These are phyloP conservation scores for Plusia festucae DNA, from an alignment of 2,888 invertebrate species.

Conservation along the genomic window DNA sequence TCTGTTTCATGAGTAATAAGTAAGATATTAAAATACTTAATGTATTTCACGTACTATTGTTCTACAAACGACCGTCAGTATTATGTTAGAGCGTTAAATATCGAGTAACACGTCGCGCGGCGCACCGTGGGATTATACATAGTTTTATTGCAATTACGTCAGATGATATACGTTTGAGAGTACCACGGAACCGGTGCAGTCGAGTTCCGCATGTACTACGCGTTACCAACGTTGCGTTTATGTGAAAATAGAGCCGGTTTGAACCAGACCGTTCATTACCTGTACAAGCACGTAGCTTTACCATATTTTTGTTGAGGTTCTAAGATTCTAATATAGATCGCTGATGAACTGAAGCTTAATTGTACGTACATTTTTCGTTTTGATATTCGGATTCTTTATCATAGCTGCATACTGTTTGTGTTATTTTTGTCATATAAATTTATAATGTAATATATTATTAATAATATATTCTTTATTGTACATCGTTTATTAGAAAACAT, in stretches of 20 bases:
- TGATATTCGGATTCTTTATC: neutral
- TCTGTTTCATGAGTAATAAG: conserved; percentile 49
- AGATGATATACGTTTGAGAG: conserved; percentile 60
- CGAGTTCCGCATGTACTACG: conserved; percentile 68
- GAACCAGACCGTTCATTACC: conserved; percentile 47
- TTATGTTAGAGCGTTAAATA: conserved; percentile 31
- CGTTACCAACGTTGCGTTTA: conserved; percentile 63
- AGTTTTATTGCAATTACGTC: conserved; percentile 57
- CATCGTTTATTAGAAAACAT: too few relatives aligned
- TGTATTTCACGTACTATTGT: conserved; percentile 47
- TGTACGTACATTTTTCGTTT: neutral
- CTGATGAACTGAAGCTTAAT: neutral
- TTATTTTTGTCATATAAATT: conserved; percentile 4
- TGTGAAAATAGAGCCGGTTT: conserved; percentile 67
- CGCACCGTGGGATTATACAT: conserved; percentile 44
- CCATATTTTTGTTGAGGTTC: conserved; percentile 21
- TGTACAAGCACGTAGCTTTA: conserved; percentile 31
- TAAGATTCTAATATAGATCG: neutral
- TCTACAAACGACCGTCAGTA: conserved; percentile 30
- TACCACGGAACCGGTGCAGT: conserved; percentile 61
- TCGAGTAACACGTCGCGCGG: conserved; percentile 32
- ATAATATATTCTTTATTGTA: too few relatives aligned
- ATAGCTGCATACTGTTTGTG: neutral
- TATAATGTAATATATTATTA: too few relatives aligned
- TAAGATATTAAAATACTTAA: conserved; percentile 33